phyloP scores from a whole-genome alignment of 92 coral and sea anemone species.

The Phenganax subtilis region DNA sequence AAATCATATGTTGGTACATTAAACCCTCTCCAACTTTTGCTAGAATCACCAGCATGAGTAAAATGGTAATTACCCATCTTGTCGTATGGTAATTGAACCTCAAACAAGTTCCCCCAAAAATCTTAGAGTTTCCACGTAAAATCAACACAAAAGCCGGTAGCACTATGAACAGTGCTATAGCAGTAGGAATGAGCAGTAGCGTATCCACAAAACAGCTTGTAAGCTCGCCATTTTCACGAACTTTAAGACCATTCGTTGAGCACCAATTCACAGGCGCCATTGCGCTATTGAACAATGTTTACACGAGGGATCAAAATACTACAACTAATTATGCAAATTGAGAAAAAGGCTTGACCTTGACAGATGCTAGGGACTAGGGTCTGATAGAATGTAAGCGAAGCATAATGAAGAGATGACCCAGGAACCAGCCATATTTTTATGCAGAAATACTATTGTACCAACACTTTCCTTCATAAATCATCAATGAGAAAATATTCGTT shows the following conservation, averaged over 20 bases:
- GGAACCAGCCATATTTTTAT: conserved; percentile 15
- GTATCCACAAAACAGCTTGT: conserved; percentile 37
- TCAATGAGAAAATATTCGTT: background rate
- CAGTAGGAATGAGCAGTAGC: conserved; percentile 26
- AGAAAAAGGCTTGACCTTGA: too few species aligned
- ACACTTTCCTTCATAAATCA: background rate
- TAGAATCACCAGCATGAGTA: conserved; percentile 1
- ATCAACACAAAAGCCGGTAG: conserved; percentile 21
- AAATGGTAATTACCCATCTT: conserved; percentile 26
- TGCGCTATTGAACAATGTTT: background rate
- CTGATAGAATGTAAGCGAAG: conserved; percentile 56
- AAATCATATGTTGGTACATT: conserved; percentile 25
- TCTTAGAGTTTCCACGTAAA: conserved; percentile 7
- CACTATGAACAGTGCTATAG: conserved; percentile 1
- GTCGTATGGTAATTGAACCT: conserved; percentile 18
- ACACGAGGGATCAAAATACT: background rate
- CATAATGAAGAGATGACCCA: conserved; percentile 60
- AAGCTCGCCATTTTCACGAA: conserved; percentile 30
- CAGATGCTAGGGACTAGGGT: too few species aligned
- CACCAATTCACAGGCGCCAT: conserved; percentile 34
- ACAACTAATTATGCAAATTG: too few species aligned
- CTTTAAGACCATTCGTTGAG: conserved; percentile 1
- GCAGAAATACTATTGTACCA: background rate
- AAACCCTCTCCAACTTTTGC: conserved; percentile 38
- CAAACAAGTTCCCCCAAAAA: conserved; percentile 28